A percentile compares a stretch with the other conserved stretches of the same genome.
phyloP scores from a whole-genome alignment of 1,140 invertebrate genomes.

The Diploscapter pachys region DNA sequence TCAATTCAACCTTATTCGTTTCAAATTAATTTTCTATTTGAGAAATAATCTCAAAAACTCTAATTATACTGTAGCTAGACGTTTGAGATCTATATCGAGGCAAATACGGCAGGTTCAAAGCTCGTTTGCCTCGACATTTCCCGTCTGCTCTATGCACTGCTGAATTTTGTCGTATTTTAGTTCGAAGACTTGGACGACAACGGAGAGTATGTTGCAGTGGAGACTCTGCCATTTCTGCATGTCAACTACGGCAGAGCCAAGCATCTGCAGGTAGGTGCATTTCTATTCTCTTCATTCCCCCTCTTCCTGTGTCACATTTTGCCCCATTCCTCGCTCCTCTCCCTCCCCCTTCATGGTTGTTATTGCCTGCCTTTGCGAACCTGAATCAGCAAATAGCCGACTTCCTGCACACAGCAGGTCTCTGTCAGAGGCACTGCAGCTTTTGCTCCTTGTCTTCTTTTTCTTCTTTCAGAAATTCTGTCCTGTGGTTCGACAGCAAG shows the following conservation, averaged over 20 bases:
- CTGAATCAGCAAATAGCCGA: neutral
- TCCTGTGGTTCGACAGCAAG: slow-evolving; percentile 7
- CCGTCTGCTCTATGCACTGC: neutral
- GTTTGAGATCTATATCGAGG: no score
- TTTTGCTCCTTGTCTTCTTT: no score
- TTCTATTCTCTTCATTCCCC: neutral
- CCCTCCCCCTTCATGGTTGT: neutral
- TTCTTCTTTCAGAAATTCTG: slow-evolving; percentile 6
- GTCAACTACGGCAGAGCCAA: slow-evolving; percentile 12
- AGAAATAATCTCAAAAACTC: no score
- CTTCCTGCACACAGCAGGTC: neutral
- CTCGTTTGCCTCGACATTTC: no score
- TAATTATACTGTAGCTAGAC: no score
- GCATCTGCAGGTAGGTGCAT: slow-evolving; percentile 4
- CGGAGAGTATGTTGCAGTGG: slow-evolving; percentile 29
- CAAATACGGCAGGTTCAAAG: no score
- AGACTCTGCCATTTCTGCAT: slow-evolving; percentile 10
- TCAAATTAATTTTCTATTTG: no score
- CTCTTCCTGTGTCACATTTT: neutral
- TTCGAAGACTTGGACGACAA: slow-evolving; percentile 18
- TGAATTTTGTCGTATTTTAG: slow-evolving; percentile 5
- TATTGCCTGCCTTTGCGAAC: neutral
- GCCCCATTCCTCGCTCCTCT: no score
- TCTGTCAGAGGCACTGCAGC: neutral
- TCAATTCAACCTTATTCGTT: no score